These are phyloP conservation scores for Coendou prehensilis DNA, from an alignment of 2,797 vertebrate genomes.

Conservation along the genomic window DNA sequence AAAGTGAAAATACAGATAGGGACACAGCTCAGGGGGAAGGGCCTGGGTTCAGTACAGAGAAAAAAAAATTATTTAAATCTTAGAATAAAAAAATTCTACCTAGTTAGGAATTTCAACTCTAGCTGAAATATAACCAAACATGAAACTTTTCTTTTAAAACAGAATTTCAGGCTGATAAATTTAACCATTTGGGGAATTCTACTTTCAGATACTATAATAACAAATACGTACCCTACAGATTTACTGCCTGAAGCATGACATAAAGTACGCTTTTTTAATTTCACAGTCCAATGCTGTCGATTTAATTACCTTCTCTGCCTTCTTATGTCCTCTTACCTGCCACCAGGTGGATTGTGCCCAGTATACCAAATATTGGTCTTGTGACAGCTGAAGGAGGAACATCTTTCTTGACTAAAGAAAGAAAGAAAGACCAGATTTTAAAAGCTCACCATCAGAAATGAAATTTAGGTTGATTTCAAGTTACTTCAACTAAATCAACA, in stretches of 20 bases:
- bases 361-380: slow-evolving; percentile 94
- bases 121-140: slow-evolving; percentile 59
- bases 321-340: slow-evolving; percentile 91
- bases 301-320: slow-evolving; percentile 11
- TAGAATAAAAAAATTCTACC: slow-evolving; percentile 16
- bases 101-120: slow-evolving; percentile 42
- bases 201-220: slow-evolving; percentile 45
- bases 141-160: slow-evolving; percentile 17
- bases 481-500: slow-evolving; percentile 42
- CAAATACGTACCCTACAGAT: slow-evolving; percentile 10
- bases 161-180: not conserved
- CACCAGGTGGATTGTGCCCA: slow-evolving; percentile 96
- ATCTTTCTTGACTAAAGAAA: slow-evolving; percentile 93
- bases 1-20: not conserved
- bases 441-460: slow-evolving; percentile 19
- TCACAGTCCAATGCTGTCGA: not conserved
- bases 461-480: slow-evolving; percentile 48
- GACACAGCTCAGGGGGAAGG: not conserved
- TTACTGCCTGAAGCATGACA: not conserved
- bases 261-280: not conserved
- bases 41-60: not conserved
- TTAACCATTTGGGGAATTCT: not conserved
- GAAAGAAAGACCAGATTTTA: slow-evolving; percentile 12
- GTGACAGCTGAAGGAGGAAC: slow-evolving; percentile 95
- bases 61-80: not conserved